Evolutionary conservation across 1,140 invertebrate species (phyloP), one percentile per base, ranked within the genome.

Genomic region (Drosophila asahinai): DNA sequence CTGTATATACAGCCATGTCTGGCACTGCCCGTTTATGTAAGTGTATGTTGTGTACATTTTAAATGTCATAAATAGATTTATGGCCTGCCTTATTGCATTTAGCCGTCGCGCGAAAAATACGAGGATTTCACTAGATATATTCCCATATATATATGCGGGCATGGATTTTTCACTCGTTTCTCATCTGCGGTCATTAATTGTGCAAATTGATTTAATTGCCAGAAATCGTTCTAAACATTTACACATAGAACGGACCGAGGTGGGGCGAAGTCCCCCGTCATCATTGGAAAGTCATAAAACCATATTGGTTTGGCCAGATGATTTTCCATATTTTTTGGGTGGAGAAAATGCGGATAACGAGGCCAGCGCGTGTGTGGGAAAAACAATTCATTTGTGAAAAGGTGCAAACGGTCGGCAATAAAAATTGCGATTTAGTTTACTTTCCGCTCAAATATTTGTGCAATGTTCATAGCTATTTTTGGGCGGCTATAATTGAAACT

Each of bases 41-140:
- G 80, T 80, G 63, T 43, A 48, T 64, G 63, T 51, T 77, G 67
- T 72, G 70, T 84, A 84, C 81, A 86, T 90, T 89, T 79, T 19
- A 84, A 89, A 90, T 86, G 84, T 90, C 84, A 89, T 90, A 90
- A 90, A 90, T 89, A 90, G 75, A 90, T 90, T 89, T 79, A 86
- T 68, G 62, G 77, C 68, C 68, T 70, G 73, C 54, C 80, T 78
- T 84, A 87, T 87, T 74, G 77, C 80, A 87, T 68, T 64, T 71
- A 62, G 71, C 33, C 45, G 80, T 73, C 43, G 19, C 42, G 22
- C 62, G 36, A 68, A 64, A 73, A 77, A 64, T 57, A 43, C 38
- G 60, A 25, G 17, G 27, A 36, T 47, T 14, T 17, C 12, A 1
- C 45, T 75, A 48, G 33, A 43, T 25, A 38, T 64, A 38, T 27